Percentiles rank a stretch among this genome's conserved stretches.
phyloP scores from a whole-genome alignment of 2,113 vertebrate genomes.

The Elachura formosa region DNA sequence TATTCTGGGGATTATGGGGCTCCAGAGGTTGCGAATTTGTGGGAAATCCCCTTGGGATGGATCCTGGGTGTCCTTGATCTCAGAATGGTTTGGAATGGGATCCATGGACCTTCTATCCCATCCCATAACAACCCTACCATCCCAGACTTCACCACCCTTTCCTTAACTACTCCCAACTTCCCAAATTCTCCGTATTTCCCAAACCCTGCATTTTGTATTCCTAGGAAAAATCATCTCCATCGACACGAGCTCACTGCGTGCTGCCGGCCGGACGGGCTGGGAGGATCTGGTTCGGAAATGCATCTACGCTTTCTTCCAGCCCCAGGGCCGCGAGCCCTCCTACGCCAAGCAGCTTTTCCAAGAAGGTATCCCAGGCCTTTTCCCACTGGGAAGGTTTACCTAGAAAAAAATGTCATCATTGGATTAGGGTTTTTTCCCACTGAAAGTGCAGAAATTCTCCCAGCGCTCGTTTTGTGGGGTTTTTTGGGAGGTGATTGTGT shows the following conservation, averaged over 20 bases:
- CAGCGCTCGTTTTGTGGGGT: no score
- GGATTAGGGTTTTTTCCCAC: no score
- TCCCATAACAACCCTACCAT: neutral
- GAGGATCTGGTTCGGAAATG: conserved; percentile 95
- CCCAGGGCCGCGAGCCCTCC: conserved; percentile 84
- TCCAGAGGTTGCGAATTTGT: no score
- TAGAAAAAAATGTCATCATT: no score
- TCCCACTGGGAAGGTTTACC: neutral
- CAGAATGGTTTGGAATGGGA: no score
- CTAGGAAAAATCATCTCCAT: conserved; percentile 98
- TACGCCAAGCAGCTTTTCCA: neutral
- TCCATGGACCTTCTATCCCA: no score
- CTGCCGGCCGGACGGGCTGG: conserved; percentile 90
- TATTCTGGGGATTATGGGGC: no score
- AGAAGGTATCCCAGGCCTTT: neutral
- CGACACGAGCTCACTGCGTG: conserved; percentile 90
- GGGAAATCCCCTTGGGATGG: no score
- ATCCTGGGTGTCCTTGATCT: no score
- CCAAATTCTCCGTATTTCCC: neutral
- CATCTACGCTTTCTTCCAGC: conserved; percentile 97
- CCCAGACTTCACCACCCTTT: neutral
- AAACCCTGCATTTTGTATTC: no score
- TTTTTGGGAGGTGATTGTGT: no score
- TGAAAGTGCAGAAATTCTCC: no score
- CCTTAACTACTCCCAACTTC: neutral